Base-by-base conservation (phyloP, 2,888 invertebrate species). In the Balanococcus diminutus region DNA sequence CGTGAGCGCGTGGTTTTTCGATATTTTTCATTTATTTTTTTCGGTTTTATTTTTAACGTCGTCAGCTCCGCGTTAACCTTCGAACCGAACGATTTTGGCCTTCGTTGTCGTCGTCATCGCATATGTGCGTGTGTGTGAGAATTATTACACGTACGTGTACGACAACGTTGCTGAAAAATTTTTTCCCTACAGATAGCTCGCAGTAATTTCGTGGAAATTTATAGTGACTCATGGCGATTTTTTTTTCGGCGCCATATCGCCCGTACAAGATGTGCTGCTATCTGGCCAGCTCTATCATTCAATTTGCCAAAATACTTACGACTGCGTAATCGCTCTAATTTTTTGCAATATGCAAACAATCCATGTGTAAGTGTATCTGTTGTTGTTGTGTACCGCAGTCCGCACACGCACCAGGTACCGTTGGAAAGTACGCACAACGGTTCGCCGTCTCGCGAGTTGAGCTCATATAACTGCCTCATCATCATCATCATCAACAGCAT, bases 31-130 rank as follows among this genome's bases (percentile, higher is more conserved):
- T 67, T 67, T 67, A 25, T 67, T 67, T 67, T 67, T 67, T 67
- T n/a, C n/a, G n/a, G n/a, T n/a, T 31, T 72, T 72, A 72, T 72
- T 72, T 72, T 72, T 72, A 72, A 72, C 72, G 32, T 72, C 72
- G 72, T 82, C 82, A 51, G 82, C 51, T 82, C 39, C 46, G 72
- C 72, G 72, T 31, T 72, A 72, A 72, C 72, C 72, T 72, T 72
- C 72, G 46, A 36, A 42, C 36, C 16, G 46, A 81, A 82, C 56
- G 82, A 82, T 56, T 31, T 82, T 32, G 56, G 56, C 82, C 82
- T 82, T 82, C 82, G 82, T 46, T 16, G 46, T 84, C n/a, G 11
- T 5, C 84, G 83, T 61, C 22, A 56, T 51, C 51, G 56, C 25
- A 14, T 9, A 36, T 22, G 32, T 67, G 11, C 16, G 84, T 39